phyloP scores from a whole-genome alignment of 1,140 invertebrate species.

The Drosophila lini region DNA sequence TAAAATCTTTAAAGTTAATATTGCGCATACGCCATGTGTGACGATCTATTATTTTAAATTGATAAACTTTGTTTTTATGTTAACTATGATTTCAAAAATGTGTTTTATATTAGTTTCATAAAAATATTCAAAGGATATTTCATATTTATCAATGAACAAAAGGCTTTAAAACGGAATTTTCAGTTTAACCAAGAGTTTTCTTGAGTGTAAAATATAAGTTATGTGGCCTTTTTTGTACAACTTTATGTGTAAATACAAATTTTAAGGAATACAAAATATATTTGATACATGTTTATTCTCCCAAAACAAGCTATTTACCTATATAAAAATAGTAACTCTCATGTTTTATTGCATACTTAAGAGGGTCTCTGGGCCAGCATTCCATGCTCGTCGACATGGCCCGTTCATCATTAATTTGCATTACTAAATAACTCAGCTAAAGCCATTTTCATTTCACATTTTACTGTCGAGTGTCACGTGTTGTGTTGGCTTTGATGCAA shows the following conservation, averaged over 20 bases:
- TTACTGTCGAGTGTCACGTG: constrained; percentile 33
- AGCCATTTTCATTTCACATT: constrained; percentile 3
- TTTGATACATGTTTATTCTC: neutral
- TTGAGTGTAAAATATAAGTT: neutral
- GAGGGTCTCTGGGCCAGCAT: constrained; percentile 3
- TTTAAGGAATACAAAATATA: too few relatives aligned
- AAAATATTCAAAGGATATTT: too few relatives aligned
- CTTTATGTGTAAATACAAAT: neutral
- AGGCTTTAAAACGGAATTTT: neutral
- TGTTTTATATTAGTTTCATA: neutral
- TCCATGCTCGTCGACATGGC: neutral
- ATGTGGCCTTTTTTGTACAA: neutral
- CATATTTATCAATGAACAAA: neutral
- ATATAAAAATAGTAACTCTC: neutral
- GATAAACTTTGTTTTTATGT: neutral
- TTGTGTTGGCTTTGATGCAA: constrained; percentile 15
- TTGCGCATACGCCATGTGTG: constrained; percentile 23
- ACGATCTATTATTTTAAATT: neutral
- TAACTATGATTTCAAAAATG: neutral
- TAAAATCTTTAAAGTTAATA: neutral
- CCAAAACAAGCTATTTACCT: neutral
- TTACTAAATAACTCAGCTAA: neutral
- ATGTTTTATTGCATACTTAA: constrained; percentile 34
- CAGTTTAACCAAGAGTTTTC: neutral
- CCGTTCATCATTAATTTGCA: neutral